These are phyloP conservation scores for Bergia puertoricense DNA, from an alignment of 92 coral and sea anemone genomes.

Conservation along the genomic window DNA sequence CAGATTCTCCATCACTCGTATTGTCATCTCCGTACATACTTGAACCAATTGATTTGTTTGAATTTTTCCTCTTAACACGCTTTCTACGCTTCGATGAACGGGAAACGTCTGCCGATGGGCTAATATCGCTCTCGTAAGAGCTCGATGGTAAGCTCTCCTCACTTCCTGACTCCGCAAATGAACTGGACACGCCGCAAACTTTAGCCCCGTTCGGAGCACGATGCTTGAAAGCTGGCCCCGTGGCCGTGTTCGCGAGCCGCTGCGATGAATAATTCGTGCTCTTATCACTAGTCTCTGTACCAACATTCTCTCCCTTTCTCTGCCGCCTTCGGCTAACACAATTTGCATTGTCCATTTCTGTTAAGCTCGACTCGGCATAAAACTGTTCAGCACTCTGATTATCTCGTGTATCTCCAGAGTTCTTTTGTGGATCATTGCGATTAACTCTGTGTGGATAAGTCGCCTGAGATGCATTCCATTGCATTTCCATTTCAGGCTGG, in stretches of 20 bases:
- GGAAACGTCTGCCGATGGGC: constrained; percentile 70
- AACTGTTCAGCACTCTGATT: constrained; percentile 53
- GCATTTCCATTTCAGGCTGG: constrained; percentile 88
- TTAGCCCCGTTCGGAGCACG: constrained; percentile 31
- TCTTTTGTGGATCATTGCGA: constrained; percentile 75
- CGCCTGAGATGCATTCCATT: constrained; percentile 80
- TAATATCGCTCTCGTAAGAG: constrained; percentile 72
- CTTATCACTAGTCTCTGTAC: constrained; percentile 33
- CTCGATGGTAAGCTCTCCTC: constrained; percentile 55
- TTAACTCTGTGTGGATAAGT: constrained; percentile 52
- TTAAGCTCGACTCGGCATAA: constrained; percentile 50
- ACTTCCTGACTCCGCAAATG: constrained; percentile 74
- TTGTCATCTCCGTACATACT: constrained; percentile 88
- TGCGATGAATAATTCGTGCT: constrained; percentile 26
- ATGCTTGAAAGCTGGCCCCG: constrained; percentile 42
- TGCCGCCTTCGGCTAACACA: constrained; percentile 50
- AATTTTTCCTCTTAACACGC: constrained; percentile 79
- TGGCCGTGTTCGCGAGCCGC: constrained; percentile 27
- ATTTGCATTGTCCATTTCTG: constrained; percentile 44
- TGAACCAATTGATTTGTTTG: constrained; percentile 83
- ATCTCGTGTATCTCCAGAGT: constrained; percentile 62
- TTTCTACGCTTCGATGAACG: constrained; percentile 81
- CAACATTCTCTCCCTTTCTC: constrained; percentile 32
- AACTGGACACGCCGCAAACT: constrained; percentile 43
- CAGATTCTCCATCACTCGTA: constrained; percentile 79